Conservation (phyloP, 2,888 invertebrate species). For the Dione vanillae region DNA sequence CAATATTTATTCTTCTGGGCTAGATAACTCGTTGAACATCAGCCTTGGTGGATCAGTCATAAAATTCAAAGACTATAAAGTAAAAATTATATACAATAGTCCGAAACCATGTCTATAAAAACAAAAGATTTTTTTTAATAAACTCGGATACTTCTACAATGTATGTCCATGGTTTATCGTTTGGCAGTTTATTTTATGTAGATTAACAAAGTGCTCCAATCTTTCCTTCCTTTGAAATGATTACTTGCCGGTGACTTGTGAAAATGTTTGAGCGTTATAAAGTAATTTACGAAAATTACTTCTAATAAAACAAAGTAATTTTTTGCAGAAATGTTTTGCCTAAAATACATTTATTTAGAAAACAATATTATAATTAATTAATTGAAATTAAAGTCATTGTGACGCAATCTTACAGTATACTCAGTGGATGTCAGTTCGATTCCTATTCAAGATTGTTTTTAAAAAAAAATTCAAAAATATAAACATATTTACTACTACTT, state of each 20-base stretch:
- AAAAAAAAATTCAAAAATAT: too few species aligned
- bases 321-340: background rate
- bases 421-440: too few species aligned
- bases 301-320: slow-evolving; percentile 5
- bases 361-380: background rate
- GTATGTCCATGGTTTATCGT: slow-evolving; percentile 65
- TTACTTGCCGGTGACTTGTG: slow-evolving; percentile 59
- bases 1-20: too few species aligned
- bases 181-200: slow-evolving; percentile 58
- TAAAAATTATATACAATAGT: too few species aligned
- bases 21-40: too few species aligned
- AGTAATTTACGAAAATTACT: slow-evolving; percentile 35
- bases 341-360: background rate
- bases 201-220: slow-evolving; percentile 56
- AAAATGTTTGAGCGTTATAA: slow-evolving; percentile 46
- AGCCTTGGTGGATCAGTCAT: too few species aligned
- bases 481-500: too few species aligned
- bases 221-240: slow-evolving; percentile 57
- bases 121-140: background rate
- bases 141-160: slow-evolving; percentile 43
- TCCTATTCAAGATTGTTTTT: too few species aligned
- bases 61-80: too few species aligned
- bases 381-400: background rate
- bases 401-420: too few species aligned
- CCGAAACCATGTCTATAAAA: too few species aligned